phyloP scores from a whole-genome alignment of 2,113 vertebrate species.

The Indicator indicator region DNA sequence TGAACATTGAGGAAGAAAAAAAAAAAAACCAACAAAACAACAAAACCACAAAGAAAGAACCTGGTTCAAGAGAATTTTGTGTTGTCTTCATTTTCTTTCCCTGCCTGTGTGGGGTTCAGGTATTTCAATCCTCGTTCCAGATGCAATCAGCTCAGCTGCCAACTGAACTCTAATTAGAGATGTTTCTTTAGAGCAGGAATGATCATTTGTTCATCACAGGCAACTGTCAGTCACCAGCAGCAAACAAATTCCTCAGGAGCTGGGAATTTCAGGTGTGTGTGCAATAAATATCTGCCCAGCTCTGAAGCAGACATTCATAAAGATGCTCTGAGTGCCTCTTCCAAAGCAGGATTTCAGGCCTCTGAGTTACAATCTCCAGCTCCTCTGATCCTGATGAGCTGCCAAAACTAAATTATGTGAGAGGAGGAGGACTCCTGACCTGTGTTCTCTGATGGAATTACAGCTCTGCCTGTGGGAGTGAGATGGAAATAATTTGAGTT shows the following conservation, averaged over 20 bases:
- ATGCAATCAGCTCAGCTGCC: neutral
- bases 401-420: neutral
- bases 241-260: neutral
- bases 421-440: neutral
- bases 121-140: neutral
- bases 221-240: neutral
- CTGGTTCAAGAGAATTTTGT: conserved; percentile 13
- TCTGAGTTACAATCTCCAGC: neutral
- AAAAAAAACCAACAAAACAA: neutral
- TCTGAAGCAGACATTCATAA: neutral
- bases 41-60: neutral
- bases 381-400: conserved; percentile 15
- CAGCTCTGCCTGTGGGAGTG: neutral
- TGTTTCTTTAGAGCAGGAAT: neutral
- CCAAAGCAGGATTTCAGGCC: neutral
- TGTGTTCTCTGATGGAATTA: conserved; percentile 28
- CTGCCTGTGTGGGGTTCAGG: neutral
- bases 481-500: conserved; percentile 10
- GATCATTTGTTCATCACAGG: neutral
- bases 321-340: neutral
- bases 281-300: neutral
- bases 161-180: neutral
- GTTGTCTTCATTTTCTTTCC: conserved; percentile 5
- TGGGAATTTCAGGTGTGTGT: neutral
- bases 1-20: neutral